Evolutionary conservation across 2,113 vertebrate genomes (phyloP).

Genomic region (Irena cyanogastra): DNA sequence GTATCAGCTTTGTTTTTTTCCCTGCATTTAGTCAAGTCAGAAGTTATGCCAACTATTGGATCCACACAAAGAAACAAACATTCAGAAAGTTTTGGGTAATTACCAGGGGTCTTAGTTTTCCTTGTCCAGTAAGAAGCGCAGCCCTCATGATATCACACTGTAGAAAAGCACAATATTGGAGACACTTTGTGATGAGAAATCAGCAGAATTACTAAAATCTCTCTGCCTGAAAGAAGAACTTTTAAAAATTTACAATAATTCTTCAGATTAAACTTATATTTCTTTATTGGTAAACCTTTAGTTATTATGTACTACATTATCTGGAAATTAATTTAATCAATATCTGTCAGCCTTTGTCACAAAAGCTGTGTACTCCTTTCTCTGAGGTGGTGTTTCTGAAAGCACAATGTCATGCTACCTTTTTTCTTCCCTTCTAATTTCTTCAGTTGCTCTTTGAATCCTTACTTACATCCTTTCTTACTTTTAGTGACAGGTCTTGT

Average conservation of each 20-base stretch:
- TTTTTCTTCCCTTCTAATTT: background rate
- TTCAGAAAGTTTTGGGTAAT: background rate
- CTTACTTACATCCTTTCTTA: background rate
- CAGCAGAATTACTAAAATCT: background rate
- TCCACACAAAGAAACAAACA: background rate
- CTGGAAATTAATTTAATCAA: background rate
- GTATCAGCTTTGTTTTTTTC: background rate
- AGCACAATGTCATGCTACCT: fast-evolving
- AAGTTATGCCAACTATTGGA: background rate
- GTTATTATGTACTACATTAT: background rate
- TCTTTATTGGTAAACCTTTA: background rate
- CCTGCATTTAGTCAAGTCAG: background rate
- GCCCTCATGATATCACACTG: background rate
- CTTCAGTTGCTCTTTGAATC: background rate
- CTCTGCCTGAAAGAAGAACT: background rate
- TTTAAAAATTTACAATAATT: background rate
- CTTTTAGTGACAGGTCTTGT: background rate
- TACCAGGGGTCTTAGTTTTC: background rate
- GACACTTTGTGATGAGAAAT: background rate
- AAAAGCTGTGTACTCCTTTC: background rate
- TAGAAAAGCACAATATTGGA: background rate
- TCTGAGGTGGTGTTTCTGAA: background rate
- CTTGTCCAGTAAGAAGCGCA: background rate
- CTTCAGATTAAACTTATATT: background rate
- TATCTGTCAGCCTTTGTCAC: background rate